These are phyloP conservation scores for Lepidurus packardi DNA, from an alignment of 1,140 invertebrate species.

Conservation along the genomic window DNA sequence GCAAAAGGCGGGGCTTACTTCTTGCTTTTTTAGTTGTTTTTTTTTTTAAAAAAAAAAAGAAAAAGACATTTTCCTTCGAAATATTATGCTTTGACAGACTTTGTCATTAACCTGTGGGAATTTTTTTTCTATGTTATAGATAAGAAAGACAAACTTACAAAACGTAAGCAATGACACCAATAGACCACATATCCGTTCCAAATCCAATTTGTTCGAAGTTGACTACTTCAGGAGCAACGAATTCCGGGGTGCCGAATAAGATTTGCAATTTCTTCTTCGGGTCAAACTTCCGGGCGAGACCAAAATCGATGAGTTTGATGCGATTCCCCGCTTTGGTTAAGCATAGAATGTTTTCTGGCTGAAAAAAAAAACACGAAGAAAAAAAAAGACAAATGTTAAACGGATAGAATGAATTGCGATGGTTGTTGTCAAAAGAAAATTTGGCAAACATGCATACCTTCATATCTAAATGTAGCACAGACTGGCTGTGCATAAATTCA, in stretches of 20 bases:
- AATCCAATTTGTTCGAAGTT: conserved; percentile 95
- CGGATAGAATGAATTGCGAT: not conserved
- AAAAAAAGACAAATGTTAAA: conserved; percentile 26
- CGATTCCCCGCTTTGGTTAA: conserved; percentile 88
- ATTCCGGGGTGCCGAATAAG: conserved; percentile 96
- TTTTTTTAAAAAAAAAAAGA: not conserved
- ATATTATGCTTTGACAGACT: not conserved
- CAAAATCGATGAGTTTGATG: conserved; percentile 98
- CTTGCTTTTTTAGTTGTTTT: not conserved
- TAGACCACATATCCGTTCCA: conserved; percentile 95
- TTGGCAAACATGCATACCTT: conserved; percentile 59
- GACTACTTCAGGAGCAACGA: conserved; percentile 96
- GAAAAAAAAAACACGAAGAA: conserved; percentile 38
- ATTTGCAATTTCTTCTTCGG: conserved; percentile 85
- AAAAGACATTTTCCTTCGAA: not conserved
- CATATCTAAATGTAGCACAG: conserved; percentile 91
- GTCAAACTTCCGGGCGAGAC: conserved; percentile 84
- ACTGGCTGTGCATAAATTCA: conserved; percentile 89
- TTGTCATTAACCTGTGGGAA: not conserved
- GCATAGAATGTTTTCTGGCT: conserved; percentile 97
- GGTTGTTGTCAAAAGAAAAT: conserved; percentile 31
- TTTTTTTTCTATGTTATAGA: not conserved
- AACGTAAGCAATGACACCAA: conserved; percentile 95
- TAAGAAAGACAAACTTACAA: conserved; percentile 66
- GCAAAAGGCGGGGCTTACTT: not conserved